A percentile compares a stretch with the other conserved stretches of the same genome.
Evolutionary conservation across 2,113 vertebrate genomes (phyloP).

Genomic region (Castor canadensis): DNA sequence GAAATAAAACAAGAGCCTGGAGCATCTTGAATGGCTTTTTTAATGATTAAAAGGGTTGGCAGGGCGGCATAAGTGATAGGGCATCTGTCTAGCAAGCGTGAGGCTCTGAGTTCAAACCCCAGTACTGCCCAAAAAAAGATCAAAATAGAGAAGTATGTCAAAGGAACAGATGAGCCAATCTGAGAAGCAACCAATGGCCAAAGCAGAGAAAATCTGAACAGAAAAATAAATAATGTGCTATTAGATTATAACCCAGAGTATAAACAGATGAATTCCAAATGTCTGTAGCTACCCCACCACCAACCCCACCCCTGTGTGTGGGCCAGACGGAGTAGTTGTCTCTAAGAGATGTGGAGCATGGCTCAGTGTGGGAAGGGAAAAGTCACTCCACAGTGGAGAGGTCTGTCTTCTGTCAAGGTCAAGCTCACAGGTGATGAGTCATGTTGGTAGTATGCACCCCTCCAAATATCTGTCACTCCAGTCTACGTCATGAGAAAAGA

Average conservation of each 20-base stretch:
- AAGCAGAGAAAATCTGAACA: neutral
- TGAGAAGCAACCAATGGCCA: neutral
- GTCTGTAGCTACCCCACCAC: neutral
- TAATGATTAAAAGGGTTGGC: neutral
- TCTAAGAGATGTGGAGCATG: neutral
- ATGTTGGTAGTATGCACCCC: accelerated
- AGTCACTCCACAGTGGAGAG: neutral
- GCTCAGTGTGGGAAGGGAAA: neutral
- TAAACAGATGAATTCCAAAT: neutral
- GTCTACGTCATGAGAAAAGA: neutral
- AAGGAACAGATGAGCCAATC: neutral
- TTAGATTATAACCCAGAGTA: neutral
- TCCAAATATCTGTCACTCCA: too few species aligned
- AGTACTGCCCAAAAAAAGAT: too few species aligned
- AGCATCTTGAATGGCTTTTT: neutral
- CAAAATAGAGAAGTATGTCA: too few species aligned
- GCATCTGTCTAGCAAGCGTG: too few species aligned
- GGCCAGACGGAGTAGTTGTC: neutral
- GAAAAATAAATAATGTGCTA: neutral
- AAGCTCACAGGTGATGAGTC: too few species aligned
- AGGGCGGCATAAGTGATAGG: too few species aligned
- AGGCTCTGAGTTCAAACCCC: too few species aligned
- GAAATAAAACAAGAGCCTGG: neutral
- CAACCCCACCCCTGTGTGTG: neutral
- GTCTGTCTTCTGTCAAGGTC: neutral